These are phyloP conservation scores for Chiloscyllium plagiosum DNA, from an alignment of 2,113 vertebrate species.

Conservation along the genomic window DNA sequence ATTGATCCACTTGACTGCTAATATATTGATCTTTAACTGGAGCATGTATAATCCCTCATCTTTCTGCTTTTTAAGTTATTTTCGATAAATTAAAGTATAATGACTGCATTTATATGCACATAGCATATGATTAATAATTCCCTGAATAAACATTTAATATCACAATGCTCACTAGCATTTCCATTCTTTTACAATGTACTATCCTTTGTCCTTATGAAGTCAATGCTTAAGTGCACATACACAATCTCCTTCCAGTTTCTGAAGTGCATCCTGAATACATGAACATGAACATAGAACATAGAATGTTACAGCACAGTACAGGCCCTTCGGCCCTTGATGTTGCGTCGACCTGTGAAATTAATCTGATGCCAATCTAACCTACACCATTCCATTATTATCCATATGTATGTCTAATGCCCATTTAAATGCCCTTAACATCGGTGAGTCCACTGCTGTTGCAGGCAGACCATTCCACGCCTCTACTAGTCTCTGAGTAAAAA, in stretches of 20 bases:
- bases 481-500: too few species aligned
- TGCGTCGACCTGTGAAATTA: too few species aligned
- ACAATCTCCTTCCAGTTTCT: not conserved
- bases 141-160: not conserved
- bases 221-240: not conserved
- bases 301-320: too few species aligned
- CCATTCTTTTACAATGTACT: not conserved
- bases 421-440: too few species aligned
- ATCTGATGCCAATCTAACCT: too few species aligned
- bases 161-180: not conserved
- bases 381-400: too few species aligned
- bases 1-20: not conserved
- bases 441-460: too few species aligned
- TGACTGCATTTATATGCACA: not conserved
- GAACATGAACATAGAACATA: not conserved
- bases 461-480: too few species aligned
- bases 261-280: not conserved
- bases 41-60: not conserved
- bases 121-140: not conserved
- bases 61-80: not conserved
- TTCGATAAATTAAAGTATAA: not conserved
- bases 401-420: too few species aligned
- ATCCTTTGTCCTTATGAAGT: not conserved
- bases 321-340: too few species aligned
- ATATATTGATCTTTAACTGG: not conserved